Evolutionary conservation across 2,113 vertebrate genomes (phyloP).

Genomic region (zebrafish (Danio rerio)): DNA sequence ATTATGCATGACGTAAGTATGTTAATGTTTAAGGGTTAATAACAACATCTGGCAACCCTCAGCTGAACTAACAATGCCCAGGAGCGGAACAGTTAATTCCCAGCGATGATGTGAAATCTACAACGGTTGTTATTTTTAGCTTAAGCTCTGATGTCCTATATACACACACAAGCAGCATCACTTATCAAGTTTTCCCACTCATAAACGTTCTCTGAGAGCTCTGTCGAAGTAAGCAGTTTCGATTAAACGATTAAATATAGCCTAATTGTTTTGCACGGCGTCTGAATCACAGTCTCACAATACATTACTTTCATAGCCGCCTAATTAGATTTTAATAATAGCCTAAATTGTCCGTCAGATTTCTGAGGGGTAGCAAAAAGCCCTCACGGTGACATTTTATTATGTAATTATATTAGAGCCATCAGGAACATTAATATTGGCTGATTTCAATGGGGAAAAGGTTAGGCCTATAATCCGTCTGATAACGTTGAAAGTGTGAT

Average conservation of each 20-base stretch:
- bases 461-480: neutral
- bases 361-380: neutral
- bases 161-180: conserved; percentile 44
- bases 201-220: conserved; percentile 19
- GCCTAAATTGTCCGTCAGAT: neutral
- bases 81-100: conserved; percentile 56
- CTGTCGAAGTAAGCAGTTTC: conserved; percentile 9
- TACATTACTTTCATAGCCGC: neutral
- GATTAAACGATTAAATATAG: conserved; percentile 31
- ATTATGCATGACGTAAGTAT: too few species aligned
- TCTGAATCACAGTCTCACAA: neutral
- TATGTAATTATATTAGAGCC: neutral
- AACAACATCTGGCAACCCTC: conserved; percentile 13
- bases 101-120: conserved; percentile 47
- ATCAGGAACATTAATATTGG: neutral
- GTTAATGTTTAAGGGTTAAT: neutral
- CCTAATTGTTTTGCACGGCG: neutral
- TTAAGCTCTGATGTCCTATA: conserved; percentile 62
- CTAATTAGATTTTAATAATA: conserved; percentile 12
- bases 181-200: conserved; percentile 31
- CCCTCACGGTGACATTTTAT: neutral
- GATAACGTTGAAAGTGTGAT: neutral
- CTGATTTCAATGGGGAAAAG: neutral
- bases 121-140: conserved; percentile 65
- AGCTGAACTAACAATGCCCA: conserved; percentile 6